Conservation (phyloP, 2,888 invertebrate genomes). For the Dasysyrphus albostriatus region DNA sequence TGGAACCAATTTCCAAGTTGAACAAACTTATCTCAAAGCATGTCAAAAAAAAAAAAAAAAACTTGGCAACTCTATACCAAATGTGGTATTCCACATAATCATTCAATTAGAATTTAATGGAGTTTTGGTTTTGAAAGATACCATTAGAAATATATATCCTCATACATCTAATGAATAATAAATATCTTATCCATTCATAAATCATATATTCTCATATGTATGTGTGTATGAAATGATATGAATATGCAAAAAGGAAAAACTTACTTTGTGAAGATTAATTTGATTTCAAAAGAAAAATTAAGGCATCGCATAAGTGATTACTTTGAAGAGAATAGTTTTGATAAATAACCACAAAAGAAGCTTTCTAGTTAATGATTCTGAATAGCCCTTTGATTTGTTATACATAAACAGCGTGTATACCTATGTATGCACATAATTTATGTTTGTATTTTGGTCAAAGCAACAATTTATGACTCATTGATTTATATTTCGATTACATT, state of each 20-base stretch:
- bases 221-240: not conserved
- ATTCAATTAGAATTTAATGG: not conserved
- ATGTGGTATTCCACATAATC: not conserved
- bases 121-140: not conserved
- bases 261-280: conserved; percentile 8
- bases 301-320: not conserved
- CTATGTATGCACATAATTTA: too few relatives aligned
- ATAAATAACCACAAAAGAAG: not conserved
- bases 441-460: too few relatives aligned
- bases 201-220: too few relatives aligned
- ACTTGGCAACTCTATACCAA: not conserved
- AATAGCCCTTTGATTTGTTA: not conserved
- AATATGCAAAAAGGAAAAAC: not conserved
- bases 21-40: too few relatives aligned
- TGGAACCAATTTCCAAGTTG: too few relatives aligned
- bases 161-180: not conserved
- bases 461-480: too few relatives aligned
- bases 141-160: not conserved
- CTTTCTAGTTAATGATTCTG: not conserved
- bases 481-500: too few relatives aligned
- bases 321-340: not conserved
- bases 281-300: conserved; percentile 8
- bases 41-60: too few relatives aligned
- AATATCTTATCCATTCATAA: not conserved
- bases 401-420: too few relatives aligned